Evolutionary conservation across 2,797 vertebrate species (phyloP), one percentile per base, ranked within the genome.

Genomic region (Schizopygopsis pylzovi): DNA sequence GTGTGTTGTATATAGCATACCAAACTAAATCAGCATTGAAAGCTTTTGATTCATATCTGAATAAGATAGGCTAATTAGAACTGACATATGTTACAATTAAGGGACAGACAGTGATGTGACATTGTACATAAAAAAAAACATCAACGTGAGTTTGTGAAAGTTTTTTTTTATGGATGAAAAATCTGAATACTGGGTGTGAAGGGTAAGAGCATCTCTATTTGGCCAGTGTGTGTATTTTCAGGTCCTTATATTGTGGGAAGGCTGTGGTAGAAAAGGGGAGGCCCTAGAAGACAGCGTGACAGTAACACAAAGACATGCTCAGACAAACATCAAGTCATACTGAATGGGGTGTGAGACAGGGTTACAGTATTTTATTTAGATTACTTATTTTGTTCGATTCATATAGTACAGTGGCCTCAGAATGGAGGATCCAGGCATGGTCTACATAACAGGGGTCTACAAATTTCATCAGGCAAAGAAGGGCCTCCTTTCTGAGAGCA

Each of bases 161-260:
- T 37, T 2, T 1, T 72, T 82, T 81, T 56, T 16, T 33, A 33
- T 18, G 8, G 18, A 45, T 61, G 2, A 22, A 75, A 72, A 61
- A 52, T 67, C 11, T 43, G 12, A 81, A 54, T 28, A 37, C 20
- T 71, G 52, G 12, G 39, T 70, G 10, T 59, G 10, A 73, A 15
- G 72, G 47, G 37, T 68, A 75, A 78, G 76, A 79, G 61, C n/a
- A 78, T 84, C 63, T 70, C 83, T 22, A 43, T 71, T 79, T 79
- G 39, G 6, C 8, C 5, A 6, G 9, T 28, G 63, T 59, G 37
- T 59, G 47, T 56, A 79, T 79, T 79, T 72, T 79, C 65, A 61
- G 65, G 65, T 85, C 65, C 65, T 71, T 52, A 22, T 59, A 71
- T 12, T 79, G n/a, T 79, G n/a, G 37, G 39, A 70, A 59, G 37